These are phyloP conservation scores for Corythaixoides concolor DNA, from an alignment of 2,113 vertebrate genomes.

Conservation along the genomic window DNA sequence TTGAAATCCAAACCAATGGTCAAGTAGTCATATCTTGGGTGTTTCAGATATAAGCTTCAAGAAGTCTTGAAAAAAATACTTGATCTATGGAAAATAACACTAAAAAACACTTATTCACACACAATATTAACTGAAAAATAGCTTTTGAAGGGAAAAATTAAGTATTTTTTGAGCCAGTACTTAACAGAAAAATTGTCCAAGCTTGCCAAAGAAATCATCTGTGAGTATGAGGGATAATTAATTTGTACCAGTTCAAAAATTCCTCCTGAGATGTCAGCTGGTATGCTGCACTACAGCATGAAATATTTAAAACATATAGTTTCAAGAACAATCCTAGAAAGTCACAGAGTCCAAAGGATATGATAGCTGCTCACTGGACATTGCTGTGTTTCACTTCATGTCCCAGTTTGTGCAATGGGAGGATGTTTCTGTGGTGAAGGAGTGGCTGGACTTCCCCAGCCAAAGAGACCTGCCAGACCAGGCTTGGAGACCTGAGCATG, in stretches of 20 bases:
- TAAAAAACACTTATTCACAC: not conserved
- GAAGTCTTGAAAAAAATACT: not conserved
- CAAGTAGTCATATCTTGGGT: not conserved
- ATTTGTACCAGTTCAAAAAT: not conserved
- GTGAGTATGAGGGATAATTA: not conserved
- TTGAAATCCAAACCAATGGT: not conserved
- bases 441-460: not conserved
- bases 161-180: not conserved
- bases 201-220: not conserved
- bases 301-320: not conserved
- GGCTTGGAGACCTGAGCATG: not conserved
- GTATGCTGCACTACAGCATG: not conserved
- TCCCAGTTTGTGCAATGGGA: not conserved
- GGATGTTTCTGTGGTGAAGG: not conserved
- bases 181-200: not conserved
- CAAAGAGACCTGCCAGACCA: not conserved
- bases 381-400: not conserved
- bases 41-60: not conserved
- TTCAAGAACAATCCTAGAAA: not conserved
- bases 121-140: not conserved
- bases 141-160: not conserved
- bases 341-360: not conserved
- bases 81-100: not conserved
- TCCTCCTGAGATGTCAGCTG: not conserved
- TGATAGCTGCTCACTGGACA: not conserved